Conservation (phyloP, 2,888 invertebrate species). For the Eupithecia subumbrata region DNA sequence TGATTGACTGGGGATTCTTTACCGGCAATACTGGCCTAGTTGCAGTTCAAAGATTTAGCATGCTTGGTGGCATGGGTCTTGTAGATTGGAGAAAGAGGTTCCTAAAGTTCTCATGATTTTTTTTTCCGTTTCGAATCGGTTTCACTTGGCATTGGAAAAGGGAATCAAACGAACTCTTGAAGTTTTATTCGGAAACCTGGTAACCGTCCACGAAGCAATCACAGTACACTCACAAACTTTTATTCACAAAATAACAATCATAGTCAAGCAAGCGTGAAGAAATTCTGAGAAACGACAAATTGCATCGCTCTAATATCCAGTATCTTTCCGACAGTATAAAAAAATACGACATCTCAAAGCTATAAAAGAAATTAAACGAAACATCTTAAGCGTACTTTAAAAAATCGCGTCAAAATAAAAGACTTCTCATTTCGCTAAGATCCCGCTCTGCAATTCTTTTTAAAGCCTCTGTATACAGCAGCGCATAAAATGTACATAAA, state of each 20-base stretch:
- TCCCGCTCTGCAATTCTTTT: constrained; percentile 24
- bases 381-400: constrained; percentile 34
- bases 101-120: not conserved
- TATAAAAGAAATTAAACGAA: constrained; percentile 38
- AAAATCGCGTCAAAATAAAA: constrained; percentile 37
- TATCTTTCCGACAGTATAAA: constrained; percentile 23
- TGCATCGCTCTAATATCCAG: constrained; percentile 26
- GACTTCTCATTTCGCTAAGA: constrained; percentile 40
- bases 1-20: constrained; percentile 35
- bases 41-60: not conserved
- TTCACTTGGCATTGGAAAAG: not conserved
- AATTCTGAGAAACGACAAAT: constrained; percentile 17
- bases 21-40: constrained; percentile 27
- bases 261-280: constrained; percentile 16
- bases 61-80: not conserved
- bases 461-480: constrained; percentile 27
- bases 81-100: not conserved
- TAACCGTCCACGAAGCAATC: not conserved
- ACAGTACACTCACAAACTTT: constrained; percentile 12
- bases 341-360: constrained; percentile 34
- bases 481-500: constrained; percentile 17
- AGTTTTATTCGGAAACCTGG: not conserved
- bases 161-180: not conserved
- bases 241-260: constrained; percentile 21
- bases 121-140: not conserved